Percentiles rank a stretch among this genome's conserved stretches.
These are phyloP conservation scores for Microplitis demolitor DNA, from an alignment of 1,140 invertebrate species.

Conservation along the genomic window DNA sequence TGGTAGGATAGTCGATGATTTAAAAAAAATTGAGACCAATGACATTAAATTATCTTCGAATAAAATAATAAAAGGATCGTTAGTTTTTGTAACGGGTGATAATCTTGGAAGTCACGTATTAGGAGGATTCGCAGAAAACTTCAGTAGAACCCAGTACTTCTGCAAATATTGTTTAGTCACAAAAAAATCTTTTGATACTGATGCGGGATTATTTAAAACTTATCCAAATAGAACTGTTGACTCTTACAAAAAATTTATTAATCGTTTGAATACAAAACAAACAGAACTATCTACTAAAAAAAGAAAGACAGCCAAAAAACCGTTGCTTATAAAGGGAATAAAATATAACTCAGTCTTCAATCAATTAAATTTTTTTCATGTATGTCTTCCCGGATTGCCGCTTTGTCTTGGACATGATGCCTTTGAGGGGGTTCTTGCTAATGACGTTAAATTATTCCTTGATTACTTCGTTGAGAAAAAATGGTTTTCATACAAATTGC, in stretches of 20 bases:
- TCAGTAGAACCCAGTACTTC: slow-evolving; percentile 33
- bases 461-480: slow-evolving; percentile 30
- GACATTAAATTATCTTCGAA: slow-evolving; percentile 23
- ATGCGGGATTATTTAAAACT: neutral
- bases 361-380: neutral
- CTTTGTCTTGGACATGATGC: too few species aligned
- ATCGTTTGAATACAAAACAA: slow-evolving; percentile 7
- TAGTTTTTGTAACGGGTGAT: slow-evolving; percentile 33
- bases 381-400: too few species aligned
- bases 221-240: slow-evolving; percentile 19
- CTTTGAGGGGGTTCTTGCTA: slow-evolving; percentile 5
- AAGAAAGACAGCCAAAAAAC: neutral
- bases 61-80: slow-evolving; percentile 17
- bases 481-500: slow-evolving; percentile 32
- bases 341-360: slow-evolving; percentile 35
- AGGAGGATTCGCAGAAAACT: slow-evolving; percentile 37
- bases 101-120: slow-evolving; percentile 37
- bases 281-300: slow-evolving; percentile 18
- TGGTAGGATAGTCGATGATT: slow-evolving; percentile 34
- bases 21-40: slow-evolving; percentile 32
- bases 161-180: slow-evolving; percentile 32
- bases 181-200: slow-evolving; percentile 25
- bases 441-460: slow-evolving; percentile 34
- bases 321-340: slow-evolving; percentile 22
- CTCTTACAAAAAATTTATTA: slow-evolving; percentile 19